Evolutionary conservation across 1,140 invertebrate genomes (phyloP), one percentile per base, ranked within the genome.

Genomic region (Diploscapter pachys): DNA sequence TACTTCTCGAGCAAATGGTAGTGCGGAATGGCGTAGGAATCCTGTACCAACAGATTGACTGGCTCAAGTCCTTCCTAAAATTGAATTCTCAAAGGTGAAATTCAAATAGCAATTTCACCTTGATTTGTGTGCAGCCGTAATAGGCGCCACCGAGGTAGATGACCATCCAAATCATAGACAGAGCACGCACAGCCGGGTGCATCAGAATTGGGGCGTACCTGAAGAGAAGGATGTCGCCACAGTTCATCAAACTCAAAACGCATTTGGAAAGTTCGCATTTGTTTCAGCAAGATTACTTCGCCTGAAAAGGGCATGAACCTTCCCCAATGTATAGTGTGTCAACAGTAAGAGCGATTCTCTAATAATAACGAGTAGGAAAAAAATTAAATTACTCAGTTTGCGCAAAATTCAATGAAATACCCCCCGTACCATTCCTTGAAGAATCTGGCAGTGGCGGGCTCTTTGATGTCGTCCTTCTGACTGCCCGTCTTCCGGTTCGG

Each of bases 61-160:
- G 79, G 79, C 54, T 80, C 75, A 59, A 80, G 62, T 8, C 79
- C 79, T 61, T 79, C 76, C 31, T 72, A 63, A 8, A 78, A 68
- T 8, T 51, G 9, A 13, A 49, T 13, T 11, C 9, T 9, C 9
- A 49, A 65, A 31, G 31, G 31, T 31, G 31, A 31, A 31, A 31
- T 31, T 31, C 31, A 31, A 31, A 31, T 31, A 31, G 31, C 9
- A 11, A 2, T 11, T 49, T 65, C 63, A 65, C 66, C 51, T 76
- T 76, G 53, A 76, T 90, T 73, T 91, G 91, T 0, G 91, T 93
- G 0, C 94, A 90, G 2, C 94, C 93, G 86, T 93, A 96, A 63
- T 92, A 89, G 2, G 93, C 93, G 2, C 93, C 92, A 2, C 89
- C 89, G 2, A 96, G 82, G 82, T 96, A 97, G 0, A 89, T 87